Base-by-base conservation (phyloP, 2,113 vertebrate species). In the Lepisosteus osseus region DNA sequence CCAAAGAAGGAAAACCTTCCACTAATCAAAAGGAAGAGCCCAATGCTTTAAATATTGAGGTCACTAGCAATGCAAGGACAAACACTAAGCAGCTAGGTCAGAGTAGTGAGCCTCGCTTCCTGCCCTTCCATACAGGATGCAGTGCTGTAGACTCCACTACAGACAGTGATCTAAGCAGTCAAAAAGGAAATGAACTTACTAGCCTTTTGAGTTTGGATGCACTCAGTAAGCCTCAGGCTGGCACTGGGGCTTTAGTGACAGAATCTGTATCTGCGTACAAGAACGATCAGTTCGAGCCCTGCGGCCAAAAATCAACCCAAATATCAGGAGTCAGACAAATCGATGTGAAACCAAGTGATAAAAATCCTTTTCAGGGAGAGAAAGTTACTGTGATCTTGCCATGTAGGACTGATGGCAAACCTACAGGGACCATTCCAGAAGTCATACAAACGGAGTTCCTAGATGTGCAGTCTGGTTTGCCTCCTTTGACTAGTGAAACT, bases 1-100 rank as follows among this genome's bases (percentile, higher is more conserved):
- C 84, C 79, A 90, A 89, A 77, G 95, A 94, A 86, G 89, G 88
- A n/a, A 92, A 86, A 73, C 77, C 84, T 86, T 88, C 89, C 2
- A 73, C 73, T 78, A 91, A 77, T 75, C 87, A 84, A 78, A 89
- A 90, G 0, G 93, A 91, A 76, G 89, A 89, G 86, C 84, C 85
- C 77, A 91, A 94, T 79, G 86, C 92, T 78, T 45, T 83, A 55
- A 67, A 80, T 59, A 80, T 74, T 81, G 89, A 85, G 72, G 74
- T 84, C 77, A 82, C 86, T 86, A 88, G 81, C 85, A 84, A 86
- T 82, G 79, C 86, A 83, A 92, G 91, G 86, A 86, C 86, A 76
- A 91, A 78, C 85, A 79, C 74, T 65, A 88, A 84, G 79, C 87
- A 92, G 76, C 4, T 83, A 72, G 83, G 73, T 84, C 83, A 74